phyloP scores from a whole-genome alignment of 2,113 vertebrate genomes.

The Paralichthys olivaceus region DNA sequence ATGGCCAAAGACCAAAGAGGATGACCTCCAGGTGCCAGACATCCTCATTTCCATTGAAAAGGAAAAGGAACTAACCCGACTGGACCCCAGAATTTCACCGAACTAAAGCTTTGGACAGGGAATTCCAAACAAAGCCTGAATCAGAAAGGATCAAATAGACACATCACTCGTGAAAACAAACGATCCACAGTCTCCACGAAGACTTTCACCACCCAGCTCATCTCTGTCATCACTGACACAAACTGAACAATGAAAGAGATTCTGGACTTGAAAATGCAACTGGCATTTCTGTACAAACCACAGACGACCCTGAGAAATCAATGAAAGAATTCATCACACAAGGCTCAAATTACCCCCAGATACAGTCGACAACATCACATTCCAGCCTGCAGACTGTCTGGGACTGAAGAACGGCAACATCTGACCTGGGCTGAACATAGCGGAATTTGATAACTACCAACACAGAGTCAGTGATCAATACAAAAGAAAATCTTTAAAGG shows the following conservation, averaged over 20 bases:
- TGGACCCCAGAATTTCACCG: background rate
- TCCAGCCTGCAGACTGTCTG: background rate
- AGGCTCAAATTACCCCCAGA: background rate
- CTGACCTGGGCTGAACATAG: background rate
- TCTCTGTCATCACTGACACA: background rate
- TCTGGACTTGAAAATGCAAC: background rate
- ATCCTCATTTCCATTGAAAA: background rate
- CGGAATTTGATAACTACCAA: background rate
- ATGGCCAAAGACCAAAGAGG: too few relatives aligned
- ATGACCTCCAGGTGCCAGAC: too few relatives aligned
- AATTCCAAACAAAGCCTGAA: background rate
- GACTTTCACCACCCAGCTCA: background rate
- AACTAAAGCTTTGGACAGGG: background rate
- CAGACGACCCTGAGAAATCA: background rate
- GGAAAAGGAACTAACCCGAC: too few relatives aligned
- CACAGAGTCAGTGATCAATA: background rate
- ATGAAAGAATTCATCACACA: background rate
- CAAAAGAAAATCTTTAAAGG: background rate
- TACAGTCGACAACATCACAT: background rate
- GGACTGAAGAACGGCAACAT: background rate
- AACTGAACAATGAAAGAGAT: background rate
- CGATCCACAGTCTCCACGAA: background rate
- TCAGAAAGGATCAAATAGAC: too few relatives aligned
- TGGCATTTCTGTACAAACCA: conserved; percentile 1
- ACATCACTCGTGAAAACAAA: background rate